phyloP scores from a whole-genome alignment of 2,888 invertebrate species.

The Octonoba sinensis region DNA sequence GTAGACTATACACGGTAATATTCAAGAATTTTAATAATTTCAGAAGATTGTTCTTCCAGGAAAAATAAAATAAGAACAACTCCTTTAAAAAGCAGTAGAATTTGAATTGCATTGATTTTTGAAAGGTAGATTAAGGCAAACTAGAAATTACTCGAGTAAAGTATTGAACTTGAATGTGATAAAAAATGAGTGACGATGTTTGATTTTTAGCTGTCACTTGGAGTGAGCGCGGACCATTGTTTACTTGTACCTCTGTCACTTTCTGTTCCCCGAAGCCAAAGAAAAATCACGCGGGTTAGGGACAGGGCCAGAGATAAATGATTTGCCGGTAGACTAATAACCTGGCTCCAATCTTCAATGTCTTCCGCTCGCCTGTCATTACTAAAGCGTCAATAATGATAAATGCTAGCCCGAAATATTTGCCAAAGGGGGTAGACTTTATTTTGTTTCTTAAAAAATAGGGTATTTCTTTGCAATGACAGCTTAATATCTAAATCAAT shows the following conservation, averaged over 20 bases:
- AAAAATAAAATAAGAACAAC: no score
- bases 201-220: slow-evolving; percentile 26
- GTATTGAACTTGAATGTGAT: slow-evolving; percentile 2
- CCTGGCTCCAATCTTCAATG: slow-evolving; percentile 37
- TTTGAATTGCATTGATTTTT: no score
- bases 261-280: slow-evolving; percentile 16
- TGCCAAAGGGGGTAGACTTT: slow-evolving; percentile 24
- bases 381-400: slow-evolving; percentile 43
- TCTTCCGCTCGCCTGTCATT: slow-evolving; percentile 41
- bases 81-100: no score
- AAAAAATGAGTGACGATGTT: slow-evolving; percentile 43
- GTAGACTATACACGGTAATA: no score
- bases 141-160: no score
- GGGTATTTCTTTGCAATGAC: slow-evolving; percentile 40
- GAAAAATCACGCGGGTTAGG: slow-evolving; percentile 42
- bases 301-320: slow-evolving; percentile 51
- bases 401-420: slow-evolving; percentile 41
- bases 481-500: slow-evolving; percentile 48
- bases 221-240: slow-evolving; percentile 37
- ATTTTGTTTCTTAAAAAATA: slow-evolving; percentile 48
- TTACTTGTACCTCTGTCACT: slow-evolving; percentile 48
- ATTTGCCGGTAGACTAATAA: slow-evolving; percentile 55
- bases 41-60: no score
- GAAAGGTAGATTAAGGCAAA: no score
- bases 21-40: no score